These are phyloP conservation scores for Eubasilissa splendida DNA, from an alignment of 2,888 invertebrate species.

Conservation along the genomic window DNA sequence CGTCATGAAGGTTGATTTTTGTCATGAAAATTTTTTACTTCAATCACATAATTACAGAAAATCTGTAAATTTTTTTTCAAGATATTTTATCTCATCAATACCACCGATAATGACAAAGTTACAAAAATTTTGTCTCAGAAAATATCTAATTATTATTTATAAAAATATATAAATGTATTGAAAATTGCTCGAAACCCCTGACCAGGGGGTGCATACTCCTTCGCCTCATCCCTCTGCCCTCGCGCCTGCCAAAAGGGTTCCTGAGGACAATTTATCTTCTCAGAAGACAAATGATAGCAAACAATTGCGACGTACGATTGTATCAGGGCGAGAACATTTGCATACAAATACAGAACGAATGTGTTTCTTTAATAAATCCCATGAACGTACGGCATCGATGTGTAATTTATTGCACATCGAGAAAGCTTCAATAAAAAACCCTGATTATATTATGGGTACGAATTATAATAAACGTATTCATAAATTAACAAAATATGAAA, in stretches of 20 bases:
- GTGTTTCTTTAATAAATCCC: conserved; percentile 55
- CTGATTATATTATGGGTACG: too few relatives aligned
- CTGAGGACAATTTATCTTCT: conserved; percentile 56
- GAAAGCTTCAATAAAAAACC: neutral
- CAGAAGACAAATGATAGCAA: conserved; percentile 59
- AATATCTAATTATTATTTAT: too few relatives aligned
- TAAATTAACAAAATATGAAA: too few relatives aligned
- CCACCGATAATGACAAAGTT: too few relatives aligned
- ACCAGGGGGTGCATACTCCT: neutral
- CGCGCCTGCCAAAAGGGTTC: conserved; percentile 53
- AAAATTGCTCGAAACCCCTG: neutral
- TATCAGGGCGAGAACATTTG: conserved; percentile 56
- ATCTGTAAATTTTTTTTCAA: too few relatives aligned
- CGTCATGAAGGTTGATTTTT: too few relatives aligned
- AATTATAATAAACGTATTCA: too few relatives aligned
- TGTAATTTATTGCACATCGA: conserved; percentile 7
- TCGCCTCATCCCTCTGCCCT: neutral
- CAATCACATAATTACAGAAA: too few relatives aligned
- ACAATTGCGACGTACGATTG: conserved; percentile 56
- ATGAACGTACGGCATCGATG: conserved; percentile 17
- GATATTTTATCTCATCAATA: too few relatives aligned
- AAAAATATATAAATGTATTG: too few relatives aligned
- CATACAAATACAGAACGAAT: conserved; percentile 57
- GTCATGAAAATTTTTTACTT: too few relatives aligned
- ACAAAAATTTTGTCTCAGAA: too few relatives aligned